phyloP scores from a whole-genome alignment of 2,113 vertebrate genomes.

The Podiceps cristatus region DNA sequence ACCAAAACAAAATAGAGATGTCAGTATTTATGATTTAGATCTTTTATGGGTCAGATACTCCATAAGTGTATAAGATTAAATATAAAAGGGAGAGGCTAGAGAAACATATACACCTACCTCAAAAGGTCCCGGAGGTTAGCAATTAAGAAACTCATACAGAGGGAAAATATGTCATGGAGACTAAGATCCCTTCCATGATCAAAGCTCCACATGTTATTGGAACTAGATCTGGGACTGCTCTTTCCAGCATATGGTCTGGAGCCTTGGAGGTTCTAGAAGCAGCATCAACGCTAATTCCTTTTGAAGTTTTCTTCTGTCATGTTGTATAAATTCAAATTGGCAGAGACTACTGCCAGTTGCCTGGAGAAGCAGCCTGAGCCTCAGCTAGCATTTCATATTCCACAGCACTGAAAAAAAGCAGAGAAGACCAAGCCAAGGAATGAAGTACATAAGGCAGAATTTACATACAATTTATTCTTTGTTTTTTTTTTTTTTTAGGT shows the following conservation, averaged over 20 bases:
- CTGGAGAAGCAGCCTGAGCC: neutral
- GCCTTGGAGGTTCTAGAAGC: neutral
- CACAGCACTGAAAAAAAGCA: neutral
- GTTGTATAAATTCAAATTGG: neutral
- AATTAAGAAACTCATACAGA: neutral
- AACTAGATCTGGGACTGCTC: neutral
- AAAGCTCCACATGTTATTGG: neutral
- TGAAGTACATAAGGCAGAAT: neutral
- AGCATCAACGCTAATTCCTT: neutral
- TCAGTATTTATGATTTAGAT: neutral
- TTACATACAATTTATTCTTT: neutral
- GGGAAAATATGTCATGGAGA: neutral
- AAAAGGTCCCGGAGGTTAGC: neutral
- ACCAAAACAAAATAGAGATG: neutral
- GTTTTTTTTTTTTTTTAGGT: neutral
- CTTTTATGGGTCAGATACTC: neutral
- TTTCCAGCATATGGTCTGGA: neutral
- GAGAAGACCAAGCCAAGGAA: neutral
- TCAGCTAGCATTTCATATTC: neutral
- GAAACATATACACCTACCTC: neutral
- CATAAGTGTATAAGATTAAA: neutral
- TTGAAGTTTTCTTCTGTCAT: neutral
- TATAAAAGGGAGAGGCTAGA: neutral
- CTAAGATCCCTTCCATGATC: neutral
- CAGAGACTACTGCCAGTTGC: neutral